These are phyloP conservation scores for Phylloscopus whistleri DNA, from an alignment of 2,113 vertebrate genomes.

Conservation along the genomic window DNA sequence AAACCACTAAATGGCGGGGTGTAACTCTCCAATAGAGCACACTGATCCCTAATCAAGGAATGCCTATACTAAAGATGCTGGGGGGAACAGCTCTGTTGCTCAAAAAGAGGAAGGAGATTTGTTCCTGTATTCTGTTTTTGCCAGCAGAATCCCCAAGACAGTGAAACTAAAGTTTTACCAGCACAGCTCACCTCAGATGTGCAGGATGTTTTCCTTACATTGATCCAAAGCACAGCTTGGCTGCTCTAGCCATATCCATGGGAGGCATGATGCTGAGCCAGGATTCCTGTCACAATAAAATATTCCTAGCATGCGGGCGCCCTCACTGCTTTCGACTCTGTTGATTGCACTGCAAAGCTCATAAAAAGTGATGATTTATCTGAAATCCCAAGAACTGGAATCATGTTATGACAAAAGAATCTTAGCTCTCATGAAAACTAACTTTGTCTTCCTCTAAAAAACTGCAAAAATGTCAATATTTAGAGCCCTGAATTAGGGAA, in stretches of 20 bases:
- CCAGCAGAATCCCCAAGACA: not conserved
- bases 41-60: not conserved
- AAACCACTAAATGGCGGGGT: not conserved
- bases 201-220: not conserved
- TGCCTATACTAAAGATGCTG: fast-evolving
- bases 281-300: not conserved
- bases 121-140: not conserved
- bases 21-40: not conserved
- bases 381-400: not conserved
- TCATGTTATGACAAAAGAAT: not conserved
- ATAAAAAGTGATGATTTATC: not conserved
- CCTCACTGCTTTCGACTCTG: not conserved
- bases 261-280: not conserved
- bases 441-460: not conserved
- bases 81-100: not conserved
- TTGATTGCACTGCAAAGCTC: not conserved
- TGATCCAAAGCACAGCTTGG: not conserved
- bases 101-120: not conserved
- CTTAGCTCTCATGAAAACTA: not conserved
- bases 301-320: not conserved
- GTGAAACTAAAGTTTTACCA: not conserved
- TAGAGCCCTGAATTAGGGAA: not conserved
- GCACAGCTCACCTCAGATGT: not conserved
- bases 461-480: not conserved
- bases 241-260: not conserved